These are phyloP conservation scores for Sebastes wilsoni DNA, from an alignment of 2,797 vertebrate genomes.

Conservation along the genomic window DNA sequence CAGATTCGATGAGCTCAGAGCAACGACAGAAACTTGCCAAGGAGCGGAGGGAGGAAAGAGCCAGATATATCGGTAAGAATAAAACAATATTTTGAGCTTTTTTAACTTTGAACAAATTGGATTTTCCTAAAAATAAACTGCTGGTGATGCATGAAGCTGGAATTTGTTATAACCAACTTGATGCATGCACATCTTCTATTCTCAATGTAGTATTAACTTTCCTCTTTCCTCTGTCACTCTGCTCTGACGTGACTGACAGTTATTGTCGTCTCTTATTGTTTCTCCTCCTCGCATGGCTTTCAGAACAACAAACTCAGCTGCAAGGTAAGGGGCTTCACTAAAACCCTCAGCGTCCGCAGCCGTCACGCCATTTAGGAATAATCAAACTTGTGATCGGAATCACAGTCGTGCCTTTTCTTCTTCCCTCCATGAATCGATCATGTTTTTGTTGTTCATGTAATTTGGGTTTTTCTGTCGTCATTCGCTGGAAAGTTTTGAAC, in stretches of 20 bases:
- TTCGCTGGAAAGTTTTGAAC: background rate
- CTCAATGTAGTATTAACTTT: background rate
- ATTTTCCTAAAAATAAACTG: background rate
- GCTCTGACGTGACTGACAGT: conserved; percentile 44
- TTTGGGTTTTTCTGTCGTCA: background rate
- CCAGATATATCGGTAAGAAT: conserved; percentile 91
- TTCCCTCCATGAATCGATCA: conserved; percentile 22
- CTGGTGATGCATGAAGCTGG: conserved; percentile 12
- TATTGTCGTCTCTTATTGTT: conserved; percentile 70
- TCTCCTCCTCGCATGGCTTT: conserved; percentile 76
- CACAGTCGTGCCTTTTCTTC: conserved; percentile 6
- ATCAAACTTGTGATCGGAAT: conserved; percentile 10
- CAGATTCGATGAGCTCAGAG: conserved; percentile 91
- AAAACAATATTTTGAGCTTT: background rate
- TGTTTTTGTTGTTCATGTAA: background rate
- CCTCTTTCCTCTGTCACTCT: conserved; percentile 27
- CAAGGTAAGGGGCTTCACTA: conserved; percentile 81
- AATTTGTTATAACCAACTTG: conserved; percentile 4
- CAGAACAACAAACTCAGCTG: conserved; percentile 84
- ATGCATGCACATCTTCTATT: conserved; percentile 3
- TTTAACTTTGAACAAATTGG: background rate
- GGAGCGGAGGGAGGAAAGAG: conserved; percentile 92
- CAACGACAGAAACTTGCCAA: conserved; percentile 93
- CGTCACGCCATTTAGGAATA: conserved; percentile 24
- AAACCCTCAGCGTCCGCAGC: conserved; percentile 17